A percentile compares a stretch with the other conserved stretches of the same genome.
These are phyloP conservation scores for Papilio machaon DNA, from an alignment of 1,140 invertebrate species.

Conservation along the genomic window DNA sequence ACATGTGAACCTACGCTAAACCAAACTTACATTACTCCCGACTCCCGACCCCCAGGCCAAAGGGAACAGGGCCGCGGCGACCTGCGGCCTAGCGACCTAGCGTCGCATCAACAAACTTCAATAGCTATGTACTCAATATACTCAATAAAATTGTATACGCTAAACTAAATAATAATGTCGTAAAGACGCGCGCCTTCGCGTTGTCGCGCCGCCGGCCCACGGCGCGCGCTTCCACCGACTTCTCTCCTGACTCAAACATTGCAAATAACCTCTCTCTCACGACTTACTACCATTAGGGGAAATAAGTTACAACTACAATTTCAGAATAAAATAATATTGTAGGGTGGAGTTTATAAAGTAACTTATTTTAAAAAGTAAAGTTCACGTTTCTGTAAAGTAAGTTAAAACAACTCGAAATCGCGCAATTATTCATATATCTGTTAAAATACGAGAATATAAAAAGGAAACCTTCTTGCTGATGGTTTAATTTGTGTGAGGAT, in stretches of 20 bases:
- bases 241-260: neutral
- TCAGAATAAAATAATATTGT: neutral
- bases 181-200: constrained; percentile 77
- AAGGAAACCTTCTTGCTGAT: too few relatives aligned
- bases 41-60: constrained; percentile 56
- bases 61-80: constrained; percentile 50
- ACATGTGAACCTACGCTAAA: constrained; percentile 74
- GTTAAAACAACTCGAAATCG: neutral
- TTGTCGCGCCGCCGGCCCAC: constrained; percentile 53
- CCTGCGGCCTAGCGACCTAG: constrained; percentile 58
- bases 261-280: neutral
- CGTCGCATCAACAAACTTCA: constrained; percentile 65
- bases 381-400: neutral
- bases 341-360: neutral
- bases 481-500: too few relatives aligned
- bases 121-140: constrained; percentile 58
- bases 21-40: constrained; percentile 67
- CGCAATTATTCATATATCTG: neutral
- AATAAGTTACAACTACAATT: neutral
- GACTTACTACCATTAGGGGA: neutral
- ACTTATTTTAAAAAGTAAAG: too few relatives aligned
- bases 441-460: neutral
- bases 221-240: constrained; percentile 41
- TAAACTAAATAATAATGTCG: constrained; percentile 78
- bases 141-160: constrained; percentile 64